Percentiles rank a stretch among this genome's conserved stretches.
Evolutionary conservation across 1,140 invertebrate species (phyloP).

Genomic region (Ephestia elutella): DNA sequence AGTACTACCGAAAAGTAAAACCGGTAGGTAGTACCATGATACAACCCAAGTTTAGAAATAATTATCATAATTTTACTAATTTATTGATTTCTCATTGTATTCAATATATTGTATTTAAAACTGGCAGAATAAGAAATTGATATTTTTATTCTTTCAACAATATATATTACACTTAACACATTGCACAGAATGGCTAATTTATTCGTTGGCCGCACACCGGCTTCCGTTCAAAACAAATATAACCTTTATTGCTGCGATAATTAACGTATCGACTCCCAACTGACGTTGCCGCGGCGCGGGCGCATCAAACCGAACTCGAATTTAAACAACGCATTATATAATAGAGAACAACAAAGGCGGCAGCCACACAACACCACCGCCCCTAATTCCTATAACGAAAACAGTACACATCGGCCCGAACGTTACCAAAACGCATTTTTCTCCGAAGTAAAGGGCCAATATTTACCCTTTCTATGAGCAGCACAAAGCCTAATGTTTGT

Average conservation of each 20-base stretch:
- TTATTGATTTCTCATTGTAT: no score
- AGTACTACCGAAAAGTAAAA: no score
- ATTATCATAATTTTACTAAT: no score
- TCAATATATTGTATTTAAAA: no score
- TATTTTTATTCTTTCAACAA: no score
- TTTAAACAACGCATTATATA: constrained; percentile 53
- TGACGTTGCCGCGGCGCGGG: constrained; percentile 21
- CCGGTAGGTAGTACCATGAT: no score
- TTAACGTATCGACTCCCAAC: constrained; percentile 47
- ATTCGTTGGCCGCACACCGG: not conserved
- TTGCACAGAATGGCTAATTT: not conserved
- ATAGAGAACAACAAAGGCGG: constrained; percentile 39
- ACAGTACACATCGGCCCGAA: constrained; percentile 53
- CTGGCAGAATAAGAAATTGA: no score
- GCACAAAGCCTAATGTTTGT: constrained; percentile 68
- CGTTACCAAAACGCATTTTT: constrained; percentile 69
- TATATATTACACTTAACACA: not conserved
- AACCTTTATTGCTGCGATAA: constrained; percentile 40
- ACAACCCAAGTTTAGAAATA: no score
- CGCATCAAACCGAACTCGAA: constrained; percentile 39
- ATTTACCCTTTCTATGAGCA: constrained; percentile 64
- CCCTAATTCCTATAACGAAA: constrained; percentile 68
- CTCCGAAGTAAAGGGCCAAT: constrained; percentile 61
- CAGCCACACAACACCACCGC: constrained; percentile 30
- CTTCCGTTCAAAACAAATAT: constrained; percentile 49